phyloP scores from a whole-genome alignment of 2,888 invertebrate species.

The Balanococcus diminutus region DNA sequence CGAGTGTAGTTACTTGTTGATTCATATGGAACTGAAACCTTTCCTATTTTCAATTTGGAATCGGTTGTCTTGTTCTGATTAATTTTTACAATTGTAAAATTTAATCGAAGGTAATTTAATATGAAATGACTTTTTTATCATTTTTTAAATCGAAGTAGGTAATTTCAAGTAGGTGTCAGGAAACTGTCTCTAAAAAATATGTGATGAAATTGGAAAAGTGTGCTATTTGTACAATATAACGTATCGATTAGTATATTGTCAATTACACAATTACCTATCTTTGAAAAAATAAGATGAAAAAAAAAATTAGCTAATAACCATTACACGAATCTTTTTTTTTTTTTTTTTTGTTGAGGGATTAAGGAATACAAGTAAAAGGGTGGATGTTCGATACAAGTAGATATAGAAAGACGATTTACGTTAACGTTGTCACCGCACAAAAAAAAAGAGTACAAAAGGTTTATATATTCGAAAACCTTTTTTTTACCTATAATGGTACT shows the following conservation, averaged over 20 bases:
- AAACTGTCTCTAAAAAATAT: no score
- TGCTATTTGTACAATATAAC: background rate
- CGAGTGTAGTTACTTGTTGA: no score
- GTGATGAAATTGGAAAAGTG: background rate
- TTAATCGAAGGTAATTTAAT: no score
- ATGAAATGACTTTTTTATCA: no score
- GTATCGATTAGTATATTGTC: conserved; percentile 11
- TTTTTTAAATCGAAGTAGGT: no score
- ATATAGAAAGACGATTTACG: background rate
- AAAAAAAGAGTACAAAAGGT: conserved; percentile 15
- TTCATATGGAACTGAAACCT: no score
- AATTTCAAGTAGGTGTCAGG: no score
- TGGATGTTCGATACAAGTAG: background rate
- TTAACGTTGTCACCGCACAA: background rate
- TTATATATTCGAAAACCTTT: conserved; percentile 3
- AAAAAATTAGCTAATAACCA: background rate
- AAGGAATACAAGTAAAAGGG: background rate
- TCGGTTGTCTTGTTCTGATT: no score
- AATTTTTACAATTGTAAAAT: no score
- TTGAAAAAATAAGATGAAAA: background rate
- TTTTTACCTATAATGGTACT: conserved; percentile 23
- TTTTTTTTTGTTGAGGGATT: background rate
- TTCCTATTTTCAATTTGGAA: no score
- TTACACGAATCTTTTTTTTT: background rate
- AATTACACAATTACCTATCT: no score